Evolutionary conservation across 2,797 vertebrate genomes (phyloP).

Genomic region (Oreochromis grahami): DNA sequence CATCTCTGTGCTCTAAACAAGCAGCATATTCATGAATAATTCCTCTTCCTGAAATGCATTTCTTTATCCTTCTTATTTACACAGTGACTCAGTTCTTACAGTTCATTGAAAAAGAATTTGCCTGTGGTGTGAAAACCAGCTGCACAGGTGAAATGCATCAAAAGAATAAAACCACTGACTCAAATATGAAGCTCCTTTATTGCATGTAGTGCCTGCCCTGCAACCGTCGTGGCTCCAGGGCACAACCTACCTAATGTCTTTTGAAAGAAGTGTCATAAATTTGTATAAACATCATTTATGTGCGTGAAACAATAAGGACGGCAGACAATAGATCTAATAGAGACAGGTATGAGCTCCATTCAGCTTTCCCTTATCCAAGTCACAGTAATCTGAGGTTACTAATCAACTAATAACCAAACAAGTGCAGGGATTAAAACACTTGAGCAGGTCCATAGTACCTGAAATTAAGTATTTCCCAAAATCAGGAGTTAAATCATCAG

Average conservation of each 20-base stretch:
- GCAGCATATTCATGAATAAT: not conserved
- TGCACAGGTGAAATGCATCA: not conserved
- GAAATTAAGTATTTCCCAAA: not conserved
- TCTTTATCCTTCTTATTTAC: not conserved
- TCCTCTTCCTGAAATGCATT: not conserved
- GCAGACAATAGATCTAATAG: not conserved
- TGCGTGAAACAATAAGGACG: not conserved
- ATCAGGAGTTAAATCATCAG: not conserved
- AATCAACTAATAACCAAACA: not conserved
- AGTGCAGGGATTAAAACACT: not conserved
- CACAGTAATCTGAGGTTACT: not conserved
- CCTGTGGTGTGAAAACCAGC: not conserved
- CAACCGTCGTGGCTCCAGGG: not conserved
- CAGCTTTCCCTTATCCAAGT: not conserved
- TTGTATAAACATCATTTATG: not conserved
- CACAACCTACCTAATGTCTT: not conserved
- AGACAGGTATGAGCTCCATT: not conserved
- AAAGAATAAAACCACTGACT: not conserved
- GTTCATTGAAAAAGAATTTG: not conserved
- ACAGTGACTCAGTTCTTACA: not conserved
- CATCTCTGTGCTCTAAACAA: not conserved
- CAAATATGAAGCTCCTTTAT: not conserved
- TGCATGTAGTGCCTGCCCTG: not conserved
- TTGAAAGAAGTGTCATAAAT: not conserved
- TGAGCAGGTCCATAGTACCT: rapidly evolving